These are phyloP conservation scores for Cetonia aurata DNA, from an alignment of 2,888 invertebrate genomes.

Conservation along the genomic window DNA sequence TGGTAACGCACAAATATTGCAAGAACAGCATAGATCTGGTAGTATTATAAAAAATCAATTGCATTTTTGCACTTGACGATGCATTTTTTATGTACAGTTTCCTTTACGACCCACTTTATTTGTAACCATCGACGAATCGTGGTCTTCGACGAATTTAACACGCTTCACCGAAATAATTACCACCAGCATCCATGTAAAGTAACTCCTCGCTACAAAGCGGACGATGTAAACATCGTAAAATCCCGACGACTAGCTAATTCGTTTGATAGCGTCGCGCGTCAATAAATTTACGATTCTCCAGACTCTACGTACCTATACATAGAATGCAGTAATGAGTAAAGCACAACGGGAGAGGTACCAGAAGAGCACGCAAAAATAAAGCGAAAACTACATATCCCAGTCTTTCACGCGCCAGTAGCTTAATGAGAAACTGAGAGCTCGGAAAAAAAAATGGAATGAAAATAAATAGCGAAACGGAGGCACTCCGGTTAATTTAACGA, in stretches of 20 bases:
- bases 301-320: neutral
- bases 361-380: constrained; percentile 20
- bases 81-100: too few species aligned
- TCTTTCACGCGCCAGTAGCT: constrained; percentile 14
- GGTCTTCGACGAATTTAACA: too few species aligned
- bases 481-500: constrained; percentile 34
- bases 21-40: too few species aligned
- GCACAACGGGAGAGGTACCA: constrained; percentile 4
- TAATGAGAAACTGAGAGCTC: constrained; percentile 18
- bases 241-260: neutral
- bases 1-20: too few species aligned
- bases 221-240: constrained; percentile 7
- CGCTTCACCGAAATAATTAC: too few species aligned
- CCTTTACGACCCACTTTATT: too few species aligned
- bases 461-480: constrained; percentile 24
- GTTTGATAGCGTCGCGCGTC: constrained; percentile 18
- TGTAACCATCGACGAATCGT: too few species aligned
- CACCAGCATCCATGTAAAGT: too few species aligned
- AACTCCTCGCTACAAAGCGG: too few species aligned
- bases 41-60: too few species aligned
- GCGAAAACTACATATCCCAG: constrained; percentile 22
- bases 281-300: constrained; percentile 18
- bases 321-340: neutral
- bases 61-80: too few species aligned
- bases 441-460: constrained; percentile 28